phyloP scores from a whole-genome alignment of 2,888 invertebrate species.

The Metalampra italica region DNA sequence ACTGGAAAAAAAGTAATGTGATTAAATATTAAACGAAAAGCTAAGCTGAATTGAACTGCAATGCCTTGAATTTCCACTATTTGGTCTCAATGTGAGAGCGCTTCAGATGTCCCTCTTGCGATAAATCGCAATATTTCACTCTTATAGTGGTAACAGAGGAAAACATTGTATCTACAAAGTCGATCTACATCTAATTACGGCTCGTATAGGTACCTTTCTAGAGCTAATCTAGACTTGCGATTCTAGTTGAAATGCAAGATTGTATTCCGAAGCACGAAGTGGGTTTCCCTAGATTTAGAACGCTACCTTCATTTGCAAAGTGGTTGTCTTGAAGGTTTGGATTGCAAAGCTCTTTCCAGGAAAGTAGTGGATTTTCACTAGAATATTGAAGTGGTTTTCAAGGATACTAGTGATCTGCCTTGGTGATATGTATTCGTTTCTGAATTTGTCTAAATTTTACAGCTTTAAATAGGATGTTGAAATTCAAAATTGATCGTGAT shows the following conservation, averaged over 20 bases:
- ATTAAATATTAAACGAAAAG: background rate
- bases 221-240: too few species aligned
- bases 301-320: background rate
- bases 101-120: background rate
- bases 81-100: slow-evolving; percentile 7
- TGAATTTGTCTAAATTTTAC: too few species aligned
- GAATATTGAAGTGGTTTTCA: too few species aligned
- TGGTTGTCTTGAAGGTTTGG: background rate
- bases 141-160: background rate
- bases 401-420: too few species aligned
- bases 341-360: background rate
- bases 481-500: too few species aligned
- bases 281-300: background rate
- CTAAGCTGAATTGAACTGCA: background rate
- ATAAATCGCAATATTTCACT: slow-evolving; percentile 1
- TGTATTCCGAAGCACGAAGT: background rate
- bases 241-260: background rate
- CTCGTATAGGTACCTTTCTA: too few species aligned
- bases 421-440: too few species aligned
- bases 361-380: background rate
- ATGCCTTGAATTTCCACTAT: slow-evolving; percentile 5
- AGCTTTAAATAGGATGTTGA: too few species aligned
- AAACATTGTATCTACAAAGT: background rate
- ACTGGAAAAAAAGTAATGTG: background rate
- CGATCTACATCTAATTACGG: slow-evolving; percentile 4